Evolutionary conservation across 2,797 vertebrate genomes (phyloP).

Genomic region (Xiphorhynchus erythropygius): DNA sequence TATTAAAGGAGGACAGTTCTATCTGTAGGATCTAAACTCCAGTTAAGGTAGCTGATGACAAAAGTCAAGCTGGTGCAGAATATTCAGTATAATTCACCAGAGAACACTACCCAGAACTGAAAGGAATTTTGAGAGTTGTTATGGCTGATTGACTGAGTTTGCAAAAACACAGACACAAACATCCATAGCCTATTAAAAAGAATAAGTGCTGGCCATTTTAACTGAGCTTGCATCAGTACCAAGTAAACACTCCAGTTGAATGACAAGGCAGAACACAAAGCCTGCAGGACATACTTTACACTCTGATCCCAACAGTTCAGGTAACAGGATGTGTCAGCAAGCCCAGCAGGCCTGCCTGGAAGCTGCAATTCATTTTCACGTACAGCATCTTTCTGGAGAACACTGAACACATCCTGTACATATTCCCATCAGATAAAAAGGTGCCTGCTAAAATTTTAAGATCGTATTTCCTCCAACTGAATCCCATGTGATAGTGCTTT

Average conservation of each 20-base stretch:
- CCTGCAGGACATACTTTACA: not conserved
- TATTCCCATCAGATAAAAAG: not conserved
- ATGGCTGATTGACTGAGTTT: not conserved
- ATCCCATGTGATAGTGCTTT: not conserved
- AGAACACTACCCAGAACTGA: not conserved
- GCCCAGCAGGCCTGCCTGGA: not conserved
- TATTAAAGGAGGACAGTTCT: not conserved
- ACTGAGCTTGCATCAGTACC: not conserved
- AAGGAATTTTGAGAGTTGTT: not conserved
- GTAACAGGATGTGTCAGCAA: not conserved
- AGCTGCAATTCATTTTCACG: not conserved
- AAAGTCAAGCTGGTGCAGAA: not conserved
- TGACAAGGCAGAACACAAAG: not conserved
- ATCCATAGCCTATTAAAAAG: not conserved
- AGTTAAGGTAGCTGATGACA: not conserved
- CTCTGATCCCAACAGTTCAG: not conserved
- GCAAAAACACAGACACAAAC: not conserved
- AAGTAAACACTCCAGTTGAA: not conserved
- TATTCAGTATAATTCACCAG: not conserved
- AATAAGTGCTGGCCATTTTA: not conserved
- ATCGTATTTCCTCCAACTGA: not conserved
- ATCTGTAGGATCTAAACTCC: not conserved
- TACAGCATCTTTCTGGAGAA: not conserved
- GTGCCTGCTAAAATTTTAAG: accelerated
- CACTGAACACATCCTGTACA: not conserved